phyloP scores from a whole-genome alignment of 2,113 vertebrate genomes.

The Garra rufa region DNA sequence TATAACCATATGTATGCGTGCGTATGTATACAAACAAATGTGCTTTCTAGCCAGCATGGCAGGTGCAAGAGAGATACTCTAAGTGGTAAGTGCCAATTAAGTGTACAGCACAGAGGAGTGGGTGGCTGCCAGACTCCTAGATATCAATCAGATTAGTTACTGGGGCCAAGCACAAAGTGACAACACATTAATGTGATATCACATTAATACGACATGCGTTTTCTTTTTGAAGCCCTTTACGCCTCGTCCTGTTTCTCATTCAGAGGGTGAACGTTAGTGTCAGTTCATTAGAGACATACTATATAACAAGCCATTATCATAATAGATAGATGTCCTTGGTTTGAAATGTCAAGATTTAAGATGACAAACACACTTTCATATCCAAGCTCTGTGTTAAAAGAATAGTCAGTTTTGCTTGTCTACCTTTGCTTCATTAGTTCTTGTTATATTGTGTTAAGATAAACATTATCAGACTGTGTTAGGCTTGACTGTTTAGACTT shows the following conservation, averaged over 20 bases:
- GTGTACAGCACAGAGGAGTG: constrained; percentile 23
- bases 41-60: neutral
- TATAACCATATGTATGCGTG: constrained; percentile 53
- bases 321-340: neutral
- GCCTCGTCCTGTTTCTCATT: constrained; percentile 8
- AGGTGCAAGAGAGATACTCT: constrained; percentile 13
- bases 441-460: neutral
- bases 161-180: neutral
- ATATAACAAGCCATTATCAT: neutral
- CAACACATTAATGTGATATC: constrained; percentile 23
- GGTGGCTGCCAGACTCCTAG: constrained; percentile 18
- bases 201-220: constrained; percentile 11
- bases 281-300: neutral
- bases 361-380: neutral
- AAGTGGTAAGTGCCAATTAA: constrained; percentile 38
- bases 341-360: neutral
- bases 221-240: neutral
- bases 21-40: constrained; percentile 17
- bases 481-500: neutral
- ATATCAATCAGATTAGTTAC: constrained; percentile 40
- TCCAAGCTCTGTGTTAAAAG: neutral
- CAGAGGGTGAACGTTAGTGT: neutral
- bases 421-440: neutral
- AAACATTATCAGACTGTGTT: neutral
- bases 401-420: neutral